Conservation (phyloP, 2,888 invertebrate genomes). For the Parasteatoda lunata region DNA sequence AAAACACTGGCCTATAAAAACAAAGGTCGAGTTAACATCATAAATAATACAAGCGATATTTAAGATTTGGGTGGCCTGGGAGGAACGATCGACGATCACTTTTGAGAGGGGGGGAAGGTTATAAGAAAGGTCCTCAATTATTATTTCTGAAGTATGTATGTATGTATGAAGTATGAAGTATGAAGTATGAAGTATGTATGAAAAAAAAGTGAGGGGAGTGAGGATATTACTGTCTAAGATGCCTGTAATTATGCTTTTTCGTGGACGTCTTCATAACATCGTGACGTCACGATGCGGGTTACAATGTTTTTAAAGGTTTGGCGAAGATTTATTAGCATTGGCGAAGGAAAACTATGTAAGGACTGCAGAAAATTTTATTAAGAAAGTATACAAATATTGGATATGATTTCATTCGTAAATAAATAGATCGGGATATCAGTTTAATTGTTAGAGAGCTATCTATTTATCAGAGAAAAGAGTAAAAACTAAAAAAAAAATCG, state of each 20-base stretch:
- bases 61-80: conserved; percentile 51
- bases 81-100: conserved; percentile 14
- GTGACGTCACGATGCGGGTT: conserved; percentile 53
- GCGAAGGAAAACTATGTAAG: too few species aligned
- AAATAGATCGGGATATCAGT: too few species aligned
- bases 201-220: too few species aligned
- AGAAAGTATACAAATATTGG: too few species aligned
- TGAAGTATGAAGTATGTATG: too few species aligned
- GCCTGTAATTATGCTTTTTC: conserved; percentile 61
- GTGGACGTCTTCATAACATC: conserved; percentile 66
- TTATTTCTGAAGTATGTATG: conserved; percentile 33
- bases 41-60: conserved; percentile 50
- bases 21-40: conserved; percentile 18
- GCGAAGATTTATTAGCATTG: too few species aligned
- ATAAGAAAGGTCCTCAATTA: conserved; percentile 53
- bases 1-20: conserved; percentile 13
- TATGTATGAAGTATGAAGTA: too few species aligned
- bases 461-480: too few species aligned
- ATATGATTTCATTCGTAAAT: too few species aligned
- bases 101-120: conserved; percentile 15
- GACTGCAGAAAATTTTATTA: too few species aligned
- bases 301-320: conserved; percentile 6
- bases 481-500: too few species aligned
- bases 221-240: conserved; percentile 53
- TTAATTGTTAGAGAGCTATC: too few species aligned